These are phyloP conservation scores for Hycleus cichorii DNA, from an alignment of 1,140 invertebrate species.

Conservation along the genomic window DNA sequence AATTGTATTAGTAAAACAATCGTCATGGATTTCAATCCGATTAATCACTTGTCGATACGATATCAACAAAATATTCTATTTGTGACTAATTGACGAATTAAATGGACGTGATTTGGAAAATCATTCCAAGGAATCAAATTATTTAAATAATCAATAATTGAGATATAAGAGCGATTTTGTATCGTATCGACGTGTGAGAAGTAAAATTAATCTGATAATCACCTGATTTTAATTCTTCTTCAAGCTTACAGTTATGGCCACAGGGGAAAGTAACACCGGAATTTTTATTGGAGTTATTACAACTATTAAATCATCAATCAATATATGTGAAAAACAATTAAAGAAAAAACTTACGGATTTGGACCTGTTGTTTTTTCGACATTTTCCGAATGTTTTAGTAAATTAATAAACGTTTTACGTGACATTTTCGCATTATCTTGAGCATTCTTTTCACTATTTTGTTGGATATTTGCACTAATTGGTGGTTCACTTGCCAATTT, in stretches of 20 bases:
- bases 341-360: constrained; percentile 3
- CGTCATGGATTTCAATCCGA: neutral
- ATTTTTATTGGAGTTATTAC: neutral
- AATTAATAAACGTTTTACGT: constrained; percentile 5
- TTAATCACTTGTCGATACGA: neutral
- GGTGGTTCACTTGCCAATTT: constrained; percentile 9
- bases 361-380: neutral
- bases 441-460: constrained; percentile 1
- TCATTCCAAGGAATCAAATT: too few relatives aligned
- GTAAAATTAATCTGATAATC: neutral
- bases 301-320: neutral
- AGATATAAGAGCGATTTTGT: too few relatives aligned
- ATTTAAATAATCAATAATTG: too few relatives aligned
- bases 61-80: neutral
- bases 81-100: too few relatives aligned
- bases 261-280: constrained; percentile 6
- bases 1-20: too few relatives aligned
- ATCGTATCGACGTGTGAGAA: too few relatives aligned
- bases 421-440: constrained; percentile 7
- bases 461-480: neutral
- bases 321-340: too few relatives aligned
- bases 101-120: too few relatives aligned
- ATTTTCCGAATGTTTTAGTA: neutral
- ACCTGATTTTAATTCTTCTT: constrained; percentile 19
- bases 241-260: constrained; percentile 13